A percentile compares a stretch with the other conserved stretches of the same genome.
Conservation (phyloP, 2,113 vertebrate species). For the Atrichornis clamosus region DNA sequence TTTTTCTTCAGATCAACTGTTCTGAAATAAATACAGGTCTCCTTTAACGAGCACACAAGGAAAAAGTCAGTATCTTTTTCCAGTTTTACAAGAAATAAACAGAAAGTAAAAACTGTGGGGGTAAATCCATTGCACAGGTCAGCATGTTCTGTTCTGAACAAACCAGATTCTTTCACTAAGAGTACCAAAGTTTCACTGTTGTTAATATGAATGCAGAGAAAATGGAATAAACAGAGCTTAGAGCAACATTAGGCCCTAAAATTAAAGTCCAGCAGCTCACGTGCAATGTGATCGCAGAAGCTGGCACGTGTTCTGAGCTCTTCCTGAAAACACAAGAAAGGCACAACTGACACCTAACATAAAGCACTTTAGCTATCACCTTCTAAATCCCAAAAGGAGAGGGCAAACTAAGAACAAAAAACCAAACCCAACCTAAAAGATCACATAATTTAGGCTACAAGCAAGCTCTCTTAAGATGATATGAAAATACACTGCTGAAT, state of each 20-base stretch:
- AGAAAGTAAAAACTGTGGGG: background rate
- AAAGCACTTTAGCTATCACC: background rate
- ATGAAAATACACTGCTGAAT: background rate
- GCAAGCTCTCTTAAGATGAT: background rate
- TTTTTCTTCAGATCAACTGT: background rate
- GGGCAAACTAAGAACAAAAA: background rate
- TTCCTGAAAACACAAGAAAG: background rate
- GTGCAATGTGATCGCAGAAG: background rate
- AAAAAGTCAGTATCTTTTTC: background rate
- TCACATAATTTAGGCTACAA: background rate
- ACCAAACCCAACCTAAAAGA: background rate
- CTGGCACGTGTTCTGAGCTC: background rate
- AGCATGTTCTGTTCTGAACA: background rate
- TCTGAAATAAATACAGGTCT: background rate
- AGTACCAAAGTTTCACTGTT: background rate
- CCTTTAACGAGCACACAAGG: background rate
- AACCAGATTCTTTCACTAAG: background rate
- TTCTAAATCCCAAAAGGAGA: background rate
- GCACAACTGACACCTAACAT: background rate
- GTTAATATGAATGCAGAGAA: background rate
- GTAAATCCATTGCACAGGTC: background rate
- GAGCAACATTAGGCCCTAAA: background rate
- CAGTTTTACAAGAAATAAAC: background rate
- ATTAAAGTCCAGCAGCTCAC: background rate
- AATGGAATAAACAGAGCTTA: background rate